Percentiles rank a stretch among this genome's conserved stretches.
These are phyloP conservation scores for Heliconius hermathena DNA, from an alignment of 1,140 invertebrate genomes.

Conservation along the genomic window DNA sequence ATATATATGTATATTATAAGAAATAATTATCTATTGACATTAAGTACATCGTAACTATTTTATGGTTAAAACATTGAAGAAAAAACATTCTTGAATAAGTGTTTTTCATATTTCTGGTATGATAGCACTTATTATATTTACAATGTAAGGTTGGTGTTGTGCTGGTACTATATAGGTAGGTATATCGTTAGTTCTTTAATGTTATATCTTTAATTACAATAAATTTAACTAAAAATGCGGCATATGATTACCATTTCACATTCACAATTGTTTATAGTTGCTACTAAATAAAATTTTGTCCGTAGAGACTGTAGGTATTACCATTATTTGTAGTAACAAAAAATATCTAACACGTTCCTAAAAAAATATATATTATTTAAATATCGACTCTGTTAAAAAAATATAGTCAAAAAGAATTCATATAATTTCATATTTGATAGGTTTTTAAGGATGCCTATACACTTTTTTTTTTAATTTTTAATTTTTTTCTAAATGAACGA, in stretches of 20 bases:
- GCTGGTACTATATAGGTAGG: neutral
- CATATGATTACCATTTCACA: too few species aligned
- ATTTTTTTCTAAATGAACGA: neutral
- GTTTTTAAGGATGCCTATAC: too few species aligned
- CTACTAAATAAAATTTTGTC: too few species aligned
- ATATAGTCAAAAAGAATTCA: too few species aligned
- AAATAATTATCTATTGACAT: slow-evolving; percentile 13
- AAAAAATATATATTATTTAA: too few species aligned
- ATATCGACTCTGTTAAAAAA: too few species aligned
- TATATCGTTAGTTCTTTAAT: neutral
- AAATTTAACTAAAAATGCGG: neutral
- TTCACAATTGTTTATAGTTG: too few species aligned
- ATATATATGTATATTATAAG: neutral
- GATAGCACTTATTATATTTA: neutral
- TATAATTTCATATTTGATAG: too few species aligned
- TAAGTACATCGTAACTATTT: slow-evolving; percentile 9
- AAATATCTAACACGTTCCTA: too few species aligned
- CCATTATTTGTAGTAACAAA: too few species aligned
- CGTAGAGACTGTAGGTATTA: too few species aligned
- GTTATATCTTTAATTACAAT: neutral
- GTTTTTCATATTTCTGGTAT: neutral
- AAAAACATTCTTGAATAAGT: neutral
- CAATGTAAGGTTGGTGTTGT: neutral
- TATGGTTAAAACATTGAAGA: neutral
- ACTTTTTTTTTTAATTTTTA: too few species aligned